phyloP scores from a whole-genome alignment of 2,888 invertebrate species.

The Oligia latruncula region DNA sequence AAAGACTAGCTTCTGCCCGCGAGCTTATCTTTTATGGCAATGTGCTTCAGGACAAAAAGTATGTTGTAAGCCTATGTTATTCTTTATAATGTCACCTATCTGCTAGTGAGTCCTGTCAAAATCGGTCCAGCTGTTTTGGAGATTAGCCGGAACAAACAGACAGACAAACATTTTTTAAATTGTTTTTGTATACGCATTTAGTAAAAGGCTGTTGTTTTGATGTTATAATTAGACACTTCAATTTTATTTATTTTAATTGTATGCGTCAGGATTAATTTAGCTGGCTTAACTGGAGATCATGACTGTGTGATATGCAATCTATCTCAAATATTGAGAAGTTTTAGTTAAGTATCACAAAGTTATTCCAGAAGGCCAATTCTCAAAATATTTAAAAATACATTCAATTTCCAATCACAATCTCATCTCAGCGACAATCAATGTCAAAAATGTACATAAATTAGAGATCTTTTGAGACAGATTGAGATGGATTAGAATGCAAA shows the following conservation, averaged over 20 bases:
- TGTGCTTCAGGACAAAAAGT: not conserved
- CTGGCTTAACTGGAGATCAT: not conserved
- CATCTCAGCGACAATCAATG: not conserved
- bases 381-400: not conserved
- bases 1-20: too few relatives aligned
- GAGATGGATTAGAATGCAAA: not conserved
- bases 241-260: not conserved
- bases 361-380: not conserved
- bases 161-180: not conserved
- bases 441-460: too few relatives aligned
- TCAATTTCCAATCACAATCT: not conserved
- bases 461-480: not conserved
- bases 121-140: not conserved
- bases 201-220: too few relatives aligned
- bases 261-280: not conserved
- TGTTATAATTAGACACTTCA: not conserved
- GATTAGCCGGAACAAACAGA: not conserved
- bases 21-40: too few relatives aligned
- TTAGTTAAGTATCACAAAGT: not conserved
- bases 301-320: not conserved
- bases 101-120: not conserved
- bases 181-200: not conserved
- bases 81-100: too few relatives aligned
- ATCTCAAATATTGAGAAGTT: not conserved
- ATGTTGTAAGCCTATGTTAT: too few relatives aligned